Evolutionary conservation across 2,797 vertebrate species (phyloP).

Genomic region (Pantherophis alleghaniensis): DNA sequence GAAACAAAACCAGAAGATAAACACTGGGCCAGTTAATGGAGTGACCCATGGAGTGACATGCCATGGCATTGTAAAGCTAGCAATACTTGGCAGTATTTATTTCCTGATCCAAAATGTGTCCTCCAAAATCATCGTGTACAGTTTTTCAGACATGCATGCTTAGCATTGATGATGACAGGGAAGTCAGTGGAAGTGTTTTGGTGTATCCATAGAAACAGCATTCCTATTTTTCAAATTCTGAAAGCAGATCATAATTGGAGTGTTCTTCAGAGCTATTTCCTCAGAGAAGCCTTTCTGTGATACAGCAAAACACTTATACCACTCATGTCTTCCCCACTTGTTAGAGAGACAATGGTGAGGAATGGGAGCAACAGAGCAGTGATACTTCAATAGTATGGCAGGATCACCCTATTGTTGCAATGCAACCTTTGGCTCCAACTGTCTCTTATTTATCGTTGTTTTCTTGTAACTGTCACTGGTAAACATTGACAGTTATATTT

Average conservation of each 20-base stretch:
- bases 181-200: conserved; percentile 42
- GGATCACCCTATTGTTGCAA: conserved; percentile 41
- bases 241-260: conserved; percentile 41
- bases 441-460: not conserved
- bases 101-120: not conserved
- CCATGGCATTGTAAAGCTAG: too few species aligned
- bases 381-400: not conserved
- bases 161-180: conserved; percentile 44
- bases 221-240: conserved; percentile 32
- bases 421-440: conserved; percentile 26
- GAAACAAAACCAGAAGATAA: not conserved
- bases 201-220: conserved; percentile 59
- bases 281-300: conserved; percentile 37
- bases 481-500: not conserved
- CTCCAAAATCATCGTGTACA: not conserved
- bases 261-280: conserved; percentile 45
- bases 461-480: not conserved
- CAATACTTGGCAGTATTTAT: not conserved
- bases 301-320: conserved; percentile 53
- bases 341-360: not conserved
- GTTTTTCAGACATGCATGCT: conserved; percentile 27
- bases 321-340: conserved; percentile 50
- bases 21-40: not conserved
- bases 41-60: not conserved
- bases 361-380: conserved; percentile 44